Evolutionary conservation across 2,888 invertebrate species (phyloP), one percentile per base, ranked within the genome.

Genomic region (Stramonita haemastoma): DNA sequence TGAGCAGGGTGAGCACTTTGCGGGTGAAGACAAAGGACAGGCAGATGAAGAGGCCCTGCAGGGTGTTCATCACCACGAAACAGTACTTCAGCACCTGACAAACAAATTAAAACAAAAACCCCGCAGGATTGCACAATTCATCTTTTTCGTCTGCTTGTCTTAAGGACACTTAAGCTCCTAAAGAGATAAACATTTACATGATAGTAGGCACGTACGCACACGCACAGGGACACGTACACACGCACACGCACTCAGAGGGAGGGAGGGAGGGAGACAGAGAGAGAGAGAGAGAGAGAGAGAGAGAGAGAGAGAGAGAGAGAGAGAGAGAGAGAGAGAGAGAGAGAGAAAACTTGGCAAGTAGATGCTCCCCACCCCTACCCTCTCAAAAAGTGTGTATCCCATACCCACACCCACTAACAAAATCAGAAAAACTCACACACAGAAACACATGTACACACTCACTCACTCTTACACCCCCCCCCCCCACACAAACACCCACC

Each of bases 1-100:
- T 66, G 26, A 93, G 29, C 15, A 93, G 90, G 56, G 91, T 83
- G 15, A 90, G 87, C 0, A 95, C 95, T 87, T 94, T 94, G 85
- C 89, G 93, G 32, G 94, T 95, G 91, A 93, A 94, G n/a, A 95
- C 92, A 91, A 95, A 95, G 22, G 94, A 92, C 29, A 94, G 89
- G 60, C 92, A 94, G 87, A 97, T 97, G 92, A 97, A 96, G 90
- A 97, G 96, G 79, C 97, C 97, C 96, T 97, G 96, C 89, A 95
- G 93, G 4, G 96, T 95, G 92, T 96, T 96, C 89, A 96, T 93
- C 19, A 96, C 90, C 4, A 96, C 96, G 93, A 96, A 96, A 4
- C 96, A 93, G 92, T 96, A 96, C 96, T 96, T 96, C 46, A 96
- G 93, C 0, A 93, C 93, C 89, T 89, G 85, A n/a, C 11, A 22